Percentiles rank a stretch among this genome's conserved stretches.
phyloP scores from a whole-genome alignment of 2,797 vertebrate genomes.

The Parauchenoglanis ngamensis region DNA sequence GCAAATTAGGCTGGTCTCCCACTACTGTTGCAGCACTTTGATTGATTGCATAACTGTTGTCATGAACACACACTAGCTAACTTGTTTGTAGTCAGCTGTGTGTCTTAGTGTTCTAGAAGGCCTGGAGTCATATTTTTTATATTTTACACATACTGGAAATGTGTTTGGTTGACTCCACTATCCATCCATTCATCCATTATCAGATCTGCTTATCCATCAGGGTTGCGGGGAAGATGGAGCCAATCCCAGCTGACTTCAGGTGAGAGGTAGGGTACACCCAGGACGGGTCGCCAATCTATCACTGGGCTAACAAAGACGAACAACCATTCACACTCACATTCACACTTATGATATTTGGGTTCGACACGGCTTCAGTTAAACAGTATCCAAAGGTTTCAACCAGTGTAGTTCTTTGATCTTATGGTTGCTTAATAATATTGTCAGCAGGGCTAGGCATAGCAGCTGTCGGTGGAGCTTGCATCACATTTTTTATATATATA shows the following conservation, averaged over 20 bases:
- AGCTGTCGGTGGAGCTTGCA: background rate
- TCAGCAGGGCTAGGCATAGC: background rate
- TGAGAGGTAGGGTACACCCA: no score
- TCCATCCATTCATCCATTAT: no score
- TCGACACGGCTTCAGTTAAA: background rate
- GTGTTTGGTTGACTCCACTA: background rate
- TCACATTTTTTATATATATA: background rate
- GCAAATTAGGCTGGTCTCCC: background rate
- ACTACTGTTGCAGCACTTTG: background rate
- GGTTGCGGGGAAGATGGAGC: no score
- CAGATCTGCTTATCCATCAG: no score
- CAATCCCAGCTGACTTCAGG: no score
- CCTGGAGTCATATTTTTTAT: background rate
- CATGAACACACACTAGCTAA: background rate
- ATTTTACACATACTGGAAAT: background rate
- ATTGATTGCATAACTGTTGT: background rate
- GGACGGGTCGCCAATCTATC: no score
- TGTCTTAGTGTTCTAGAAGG: background rate
- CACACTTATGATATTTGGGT: background rate
- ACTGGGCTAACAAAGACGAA: no score
- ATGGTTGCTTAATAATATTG: background rate
- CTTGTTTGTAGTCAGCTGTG: background rate
- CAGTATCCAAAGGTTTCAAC: conserved; percentile 1
- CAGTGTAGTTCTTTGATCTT: background rate
- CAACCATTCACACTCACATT: no score